These are phyloP conservation scores for Labrus mixtus DNA, from an alignment of 2,113 vertebrate genomes.

Conservation along the genomic window DNA sequence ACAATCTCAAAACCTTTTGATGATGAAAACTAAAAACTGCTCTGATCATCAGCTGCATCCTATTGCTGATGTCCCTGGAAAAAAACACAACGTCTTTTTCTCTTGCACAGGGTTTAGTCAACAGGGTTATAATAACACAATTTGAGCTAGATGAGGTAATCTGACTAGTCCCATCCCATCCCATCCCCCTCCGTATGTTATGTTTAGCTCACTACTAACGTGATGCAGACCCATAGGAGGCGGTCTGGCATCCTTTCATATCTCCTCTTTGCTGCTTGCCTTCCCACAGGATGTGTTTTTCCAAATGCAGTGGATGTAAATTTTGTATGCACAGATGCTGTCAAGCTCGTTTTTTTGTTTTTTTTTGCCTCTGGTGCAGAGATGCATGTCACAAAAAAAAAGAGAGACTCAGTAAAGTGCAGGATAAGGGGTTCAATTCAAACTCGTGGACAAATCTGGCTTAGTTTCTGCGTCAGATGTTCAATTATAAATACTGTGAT, in stretches of 20 bases:
- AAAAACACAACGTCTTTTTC: constrained; percentile 8
- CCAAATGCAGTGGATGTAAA: neutral
- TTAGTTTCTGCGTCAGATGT: constrained; percentile 30
- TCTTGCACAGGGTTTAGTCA: constrained; percentile 15
- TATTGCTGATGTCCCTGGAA: neutral
- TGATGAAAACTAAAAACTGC: neutral
- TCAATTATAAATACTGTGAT: constrained; percentile 35
- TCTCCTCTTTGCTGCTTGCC: constrained; percentile 7
- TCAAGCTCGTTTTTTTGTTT: neutral
- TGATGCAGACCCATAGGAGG: constrained; percentile 47
- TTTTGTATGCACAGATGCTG: constrained; percentile 49
- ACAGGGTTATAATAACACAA: constrained; percentile 59
- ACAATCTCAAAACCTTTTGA: neutral
- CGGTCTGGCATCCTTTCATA: constrained; percentile 23
- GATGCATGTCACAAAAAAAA: constrained; percentile 30
- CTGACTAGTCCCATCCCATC: constrained; percentile 46
- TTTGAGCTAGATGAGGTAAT: constrained; percentile 77
- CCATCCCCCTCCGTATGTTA: constrained; percentile 74
- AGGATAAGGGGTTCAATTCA: neutral
- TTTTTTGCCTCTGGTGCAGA: constrained; percentile 21
- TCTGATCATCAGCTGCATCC: neutral
- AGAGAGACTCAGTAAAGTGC: constrained; percentile 29
- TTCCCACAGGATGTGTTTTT: constrained; percentile 27
- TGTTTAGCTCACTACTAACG: constrained; percentile 56
- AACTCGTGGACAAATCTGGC: neutral